Evolutionary conservation across 1,140 invertebrate genomes (phyloP), one percentile per base, ranked within the genome.

Genomic region (Tetragnatha versicolor): DNA sequence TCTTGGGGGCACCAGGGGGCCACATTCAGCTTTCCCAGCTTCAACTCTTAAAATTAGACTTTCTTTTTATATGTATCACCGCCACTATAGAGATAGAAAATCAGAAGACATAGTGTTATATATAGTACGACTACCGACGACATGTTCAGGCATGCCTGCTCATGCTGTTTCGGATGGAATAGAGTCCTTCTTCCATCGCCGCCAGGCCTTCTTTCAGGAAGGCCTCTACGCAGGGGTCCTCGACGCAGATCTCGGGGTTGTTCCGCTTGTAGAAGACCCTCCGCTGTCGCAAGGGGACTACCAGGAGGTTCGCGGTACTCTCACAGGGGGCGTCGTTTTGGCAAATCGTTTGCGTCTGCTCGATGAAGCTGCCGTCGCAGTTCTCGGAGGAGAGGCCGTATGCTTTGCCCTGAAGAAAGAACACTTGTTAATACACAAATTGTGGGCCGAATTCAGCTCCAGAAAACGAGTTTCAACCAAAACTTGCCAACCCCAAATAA

Each of bases 361-460:
- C 77, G 6, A 81, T 53, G 66, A 82, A 82, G 25, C 81, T 81
- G 3, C 53, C 55, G n/a, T 82, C 80, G 45, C 81, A 82, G n/a
- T 70, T 49, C 10, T 79, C 76, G 0, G 73, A 63, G 3, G 42
- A 63, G 20, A 82, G 14, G 2, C 81, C 81, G 27, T 58, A 82
- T 0, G 63, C 39, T 31, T 75, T 39, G 14, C 81, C 81, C 81
- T 82, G 35, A 12, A 77, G 68, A n/a, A 37, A 14, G 61, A 42
- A 47, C 27, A 61, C 10, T 33, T 61, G 12, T 37, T 29, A 55
- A 25, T 55, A 29, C 25, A n/a, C n/a, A n/a, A n/a, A n/a, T n/a
- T n/a, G n/a, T n/a, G n/a, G n/a, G n/a, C n/a, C n/a, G n/a, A n/a
- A n/a, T n/a, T n/a, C n/a, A n/a, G n/a, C n/a, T n/a, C n/a, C n/a